These are phyloP conservation scores for Scaptomyza graminum DNA, from an alignment of 1,140 invertebrate species.

Conservation along the genomic window DNA sequence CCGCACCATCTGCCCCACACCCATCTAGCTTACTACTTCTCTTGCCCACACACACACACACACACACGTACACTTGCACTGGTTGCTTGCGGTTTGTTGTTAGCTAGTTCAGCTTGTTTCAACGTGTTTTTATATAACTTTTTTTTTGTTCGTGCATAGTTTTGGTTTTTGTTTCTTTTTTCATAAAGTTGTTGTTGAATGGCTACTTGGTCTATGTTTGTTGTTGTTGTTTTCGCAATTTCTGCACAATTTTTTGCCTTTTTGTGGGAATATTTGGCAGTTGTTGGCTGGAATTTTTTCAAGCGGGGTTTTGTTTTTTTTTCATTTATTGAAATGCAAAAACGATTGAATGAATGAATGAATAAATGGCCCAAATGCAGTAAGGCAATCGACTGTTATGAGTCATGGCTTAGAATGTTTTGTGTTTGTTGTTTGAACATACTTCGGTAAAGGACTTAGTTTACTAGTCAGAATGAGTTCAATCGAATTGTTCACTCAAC, in stretches of 20 bases:
- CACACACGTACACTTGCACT: not conserved
- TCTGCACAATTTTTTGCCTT: slow-evolving; percentile 49
- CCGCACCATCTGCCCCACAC: not conserved
- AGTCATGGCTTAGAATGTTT: slow-evolving; percentile 14
- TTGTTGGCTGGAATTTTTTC: slow-evolving; percentile 69
- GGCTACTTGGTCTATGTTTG: slow-evolving; percentile 15
- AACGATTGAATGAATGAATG: slow-evolving; percentile 28
- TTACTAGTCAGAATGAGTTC: no score
- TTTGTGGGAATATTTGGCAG: slow-evolving; percentile 72
- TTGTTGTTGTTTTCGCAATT: slow-evolving; percentile 32
- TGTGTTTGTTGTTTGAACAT: not conserved
- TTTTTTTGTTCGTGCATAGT: slow-evolving; percentile 68
- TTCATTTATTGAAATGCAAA: slow-evolving; percentile 40
- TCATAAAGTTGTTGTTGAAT: slow-evolving; percentile 44
- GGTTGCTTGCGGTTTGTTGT: slow-evolving; percentile 15
- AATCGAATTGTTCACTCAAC: no score
- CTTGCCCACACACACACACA: slow-evolving; percentile 4
- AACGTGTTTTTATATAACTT: slow-evolving; percentile 81
- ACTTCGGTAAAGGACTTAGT: no score
- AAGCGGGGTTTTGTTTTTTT: slow-evolving; percentile 17
- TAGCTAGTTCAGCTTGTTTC: slow-evolving; percentile 29
- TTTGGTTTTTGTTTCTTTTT: slow-evolving; percentile 45
- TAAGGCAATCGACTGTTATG: not conserved
- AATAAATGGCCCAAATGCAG: slow-evolving; percentile 8
- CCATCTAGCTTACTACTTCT: not conserved